Percentiles rank a stretch among this genome's conserved stretches.
Conservation (phyloP, 2,797 vertebrate genomes). For the Coccyzus lansbergi region DNA sequence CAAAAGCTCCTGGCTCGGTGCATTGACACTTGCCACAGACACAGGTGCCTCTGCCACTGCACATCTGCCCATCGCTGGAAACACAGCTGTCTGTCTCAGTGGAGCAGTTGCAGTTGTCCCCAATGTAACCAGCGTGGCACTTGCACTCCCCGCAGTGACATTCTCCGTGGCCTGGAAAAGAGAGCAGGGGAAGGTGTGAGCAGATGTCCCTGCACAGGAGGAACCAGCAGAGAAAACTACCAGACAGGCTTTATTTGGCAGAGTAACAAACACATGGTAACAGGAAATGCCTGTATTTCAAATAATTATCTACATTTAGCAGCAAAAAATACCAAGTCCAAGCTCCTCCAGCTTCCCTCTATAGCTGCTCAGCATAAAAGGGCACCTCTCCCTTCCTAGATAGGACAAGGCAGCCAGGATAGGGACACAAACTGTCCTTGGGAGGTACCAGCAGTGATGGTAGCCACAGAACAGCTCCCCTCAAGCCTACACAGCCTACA, state of each 20-base stretch:
- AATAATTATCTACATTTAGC: neutral
- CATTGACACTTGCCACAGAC: constrained; percentile 91
- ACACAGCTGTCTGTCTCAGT: constrained; percentile 84
- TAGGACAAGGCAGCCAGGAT: neutral
- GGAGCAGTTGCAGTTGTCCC: constrained; percentile 97
- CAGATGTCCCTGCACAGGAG: neutral
- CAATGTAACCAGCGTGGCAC: constrained; percentile 89
- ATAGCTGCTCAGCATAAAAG: rapidly evolving
- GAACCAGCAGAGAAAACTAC: neutral
- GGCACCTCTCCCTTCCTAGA: neutral
- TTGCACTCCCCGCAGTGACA: constrained; percentile 97
- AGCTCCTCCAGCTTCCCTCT: neutral
- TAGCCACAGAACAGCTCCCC: neutral
- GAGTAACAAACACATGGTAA: neutral
- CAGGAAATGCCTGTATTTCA: neutral
- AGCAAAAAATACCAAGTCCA: neutral
- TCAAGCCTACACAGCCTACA: neutral
- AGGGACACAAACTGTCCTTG: neutral
- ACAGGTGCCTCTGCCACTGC: constrained; percentile 89
- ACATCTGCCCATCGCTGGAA: constrained; percentile 88
- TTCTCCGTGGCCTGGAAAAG: constrained; percentile 87
- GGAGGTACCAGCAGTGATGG: neutral
- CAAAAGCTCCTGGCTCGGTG: constrained; percentile 91
- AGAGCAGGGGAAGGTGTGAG: neutral
- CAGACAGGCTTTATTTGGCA: neutral